Evolutionary conservation across 2,888 invertebrate genomes (phyloP), one percentile per base, ranked within the genome.

Genomic region (Leptopilina myrica): DNA sequence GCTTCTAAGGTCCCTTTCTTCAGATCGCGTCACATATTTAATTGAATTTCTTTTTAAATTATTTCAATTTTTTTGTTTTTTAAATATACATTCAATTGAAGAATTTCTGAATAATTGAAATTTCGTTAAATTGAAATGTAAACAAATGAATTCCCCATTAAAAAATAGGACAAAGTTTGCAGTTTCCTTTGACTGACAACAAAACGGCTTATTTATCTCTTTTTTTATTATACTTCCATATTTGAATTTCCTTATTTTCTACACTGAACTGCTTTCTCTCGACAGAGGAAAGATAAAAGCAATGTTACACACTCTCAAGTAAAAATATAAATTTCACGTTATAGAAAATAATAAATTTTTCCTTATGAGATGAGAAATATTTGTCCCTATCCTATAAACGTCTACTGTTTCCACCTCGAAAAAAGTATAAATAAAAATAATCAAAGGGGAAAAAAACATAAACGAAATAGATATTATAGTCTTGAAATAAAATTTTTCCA

Each of bases 311-410:
- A 73, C 53, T 53, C 11, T n/a, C 33, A 33, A 73, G 56, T 56
- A 73, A 56, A 73, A 73, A 73, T 73, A 53, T 33, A 56, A 73
- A 56, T 73, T 73, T 56, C 73, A 56, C 66, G 46, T 66, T 46
- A 66, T 43, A 66, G 46, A 66, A 66, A 66, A 66, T 66, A 66
- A 43, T 66, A 66, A 43, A 66, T 43, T 66, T 9, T 8, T 9
- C 15, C 11, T 46, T 66, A 46, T 4, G 15, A 66, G 15, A 15
- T 15, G 26, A 26, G 53, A 53, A 69, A 49, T 53, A 20, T 43
- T 53, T n/a, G 53, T 56, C 8, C 73, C 26, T 26, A 33, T 14
- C 73, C 26, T 26, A 33, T 9, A 8, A 56, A 73, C 56, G 33
- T 73, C 56, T 73, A 69, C 33, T 33, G 56, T 40, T 64, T 14